phyloP scores from a whole-genome alignment of 2,113 vertebrate species.

The Raja brachyura region DNA sequence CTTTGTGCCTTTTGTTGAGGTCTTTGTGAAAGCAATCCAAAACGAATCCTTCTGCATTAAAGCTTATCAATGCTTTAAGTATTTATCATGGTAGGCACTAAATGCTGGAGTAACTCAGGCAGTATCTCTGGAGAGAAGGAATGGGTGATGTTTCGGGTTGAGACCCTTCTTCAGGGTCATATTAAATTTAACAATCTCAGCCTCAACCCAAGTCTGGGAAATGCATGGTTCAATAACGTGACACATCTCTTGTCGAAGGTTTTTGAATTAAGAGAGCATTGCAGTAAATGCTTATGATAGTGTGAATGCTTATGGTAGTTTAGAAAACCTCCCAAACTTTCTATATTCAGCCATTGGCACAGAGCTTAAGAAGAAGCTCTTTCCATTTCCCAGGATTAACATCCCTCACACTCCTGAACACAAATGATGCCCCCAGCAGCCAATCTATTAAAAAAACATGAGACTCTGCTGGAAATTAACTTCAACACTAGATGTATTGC shows the following conservation, averaged over 20 bases:
- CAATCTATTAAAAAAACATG: not conserved
- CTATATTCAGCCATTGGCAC: not conserved
- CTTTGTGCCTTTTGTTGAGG: not conserved
- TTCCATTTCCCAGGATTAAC: not conserved
- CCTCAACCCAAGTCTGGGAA: not conserved
- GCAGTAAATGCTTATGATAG: not conserved
- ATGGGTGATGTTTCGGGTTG: too few species aligned
- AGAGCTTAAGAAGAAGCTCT: not conserved
- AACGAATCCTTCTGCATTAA: not conserved
- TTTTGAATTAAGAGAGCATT: conserved; percentile 7
- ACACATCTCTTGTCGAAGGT: not conserved
- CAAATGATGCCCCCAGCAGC: not conserved
- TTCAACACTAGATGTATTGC: not conserved
- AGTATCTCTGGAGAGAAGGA: too few species aligned
- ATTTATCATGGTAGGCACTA: not conserved
- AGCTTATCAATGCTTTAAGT: not conserved
- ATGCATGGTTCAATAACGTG: not conserved
- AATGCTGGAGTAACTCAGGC: too few species aligned
- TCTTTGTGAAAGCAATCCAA: not conserved
- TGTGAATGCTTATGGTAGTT: not conserved
- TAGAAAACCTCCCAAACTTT: not conserved
- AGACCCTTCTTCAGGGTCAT: not conserved
- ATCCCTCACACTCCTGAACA: not conserved
- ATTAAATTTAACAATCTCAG: not conserved
- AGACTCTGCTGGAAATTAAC: not conserved